Evolutionary conservation across 2,888 invertebrate species (phyloP), one percentile per base, ranked within the genome.

Genomic region (Yponomeuta cagnagella): DNA sequence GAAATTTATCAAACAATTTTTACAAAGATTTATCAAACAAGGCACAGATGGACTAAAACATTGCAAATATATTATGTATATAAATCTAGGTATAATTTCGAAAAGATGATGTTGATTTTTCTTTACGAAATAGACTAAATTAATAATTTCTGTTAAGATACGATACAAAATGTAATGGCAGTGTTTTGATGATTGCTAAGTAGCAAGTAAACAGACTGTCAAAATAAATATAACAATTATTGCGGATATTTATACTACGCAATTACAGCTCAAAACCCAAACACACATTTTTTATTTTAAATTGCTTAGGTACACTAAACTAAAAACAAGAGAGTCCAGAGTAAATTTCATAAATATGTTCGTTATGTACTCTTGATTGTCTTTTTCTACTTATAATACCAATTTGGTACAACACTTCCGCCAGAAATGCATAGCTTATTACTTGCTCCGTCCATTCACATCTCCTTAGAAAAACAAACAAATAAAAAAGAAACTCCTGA

Each of bases 11-110:
- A 67, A n/a, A 66, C 66, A 70, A 48, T 48, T 66, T 67, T 12
- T 70, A 63, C 12, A 48, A 63, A 65, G 73, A 75, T 75, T 78
- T 79, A 79, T 77, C 73, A 81, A 86, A 81, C 78, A 87, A 86
- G 86, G 86, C 86, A 87, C 87, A 80, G 63, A 81, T 78, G 78
- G 80, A 85, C 77, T 75, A 78, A 78, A 77, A 43, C 15, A 12
- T 43, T 4, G 31, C 37, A 15, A 66, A 72, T 75, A 71, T 72
- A 74, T 74, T 72, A 74, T 74, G 71, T 69, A 5, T 1, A 23
- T 64, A 64, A 64, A 31, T 64, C 10, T 64, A 58, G 15, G 4
- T 15, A 15, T 58, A 15, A 15, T 58, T 58, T 58, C 12, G 15
- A 58, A 52, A 15, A 15, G 2, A 58, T 58, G 15, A 15, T 2